Evolutionary conservation across 2,888 invertebrate species (phyloP).

Genomic region (Sipunculus nudus): DNA sequence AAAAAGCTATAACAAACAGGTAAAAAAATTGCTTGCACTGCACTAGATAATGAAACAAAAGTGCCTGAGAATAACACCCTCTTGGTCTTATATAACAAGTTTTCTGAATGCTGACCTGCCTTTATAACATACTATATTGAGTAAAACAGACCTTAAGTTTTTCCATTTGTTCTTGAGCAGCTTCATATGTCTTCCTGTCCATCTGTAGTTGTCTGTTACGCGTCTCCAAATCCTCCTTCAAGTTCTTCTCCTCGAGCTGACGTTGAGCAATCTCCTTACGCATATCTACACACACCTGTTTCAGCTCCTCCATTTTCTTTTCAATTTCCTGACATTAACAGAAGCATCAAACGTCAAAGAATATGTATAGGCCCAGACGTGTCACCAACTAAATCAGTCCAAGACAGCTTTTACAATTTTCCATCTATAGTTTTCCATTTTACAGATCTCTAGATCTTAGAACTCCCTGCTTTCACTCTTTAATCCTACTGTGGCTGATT

Average conservation of each 20-base stretch:
- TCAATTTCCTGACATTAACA: constrained; percentile 57
- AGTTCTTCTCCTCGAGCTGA: constrained; percentile 58
- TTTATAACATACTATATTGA: not conserved
- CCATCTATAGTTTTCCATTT: too few species aligned
- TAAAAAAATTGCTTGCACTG: too few species aligned
- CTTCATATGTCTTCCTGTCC: constrained; percentile 56
- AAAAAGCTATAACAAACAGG: too few species aligned
- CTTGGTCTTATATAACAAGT: too few species aligned
- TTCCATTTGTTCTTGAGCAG: constrained; percentile 54
- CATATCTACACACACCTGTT: constrained; percentile 59
- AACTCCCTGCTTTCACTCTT: too few species aligned
- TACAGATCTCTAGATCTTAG: too few species aligned
- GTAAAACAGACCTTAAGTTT: constrained; percentile 55
- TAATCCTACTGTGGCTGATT: too few species aligned
- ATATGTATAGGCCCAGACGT: too few species aligned
- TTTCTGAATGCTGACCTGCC: not conserved
- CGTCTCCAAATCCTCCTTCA: constrained; percentile 59
- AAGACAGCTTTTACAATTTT: too few species aligned
- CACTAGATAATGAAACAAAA: too few species aligned
- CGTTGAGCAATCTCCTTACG: constrained; percentile 62
- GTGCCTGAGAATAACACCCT: too few species aligned
- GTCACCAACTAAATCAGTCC: too few species aligned
- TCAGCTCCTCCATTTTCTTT: constrained; percentile 63
- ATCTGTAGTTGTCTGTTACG: constrained; percentile 45
- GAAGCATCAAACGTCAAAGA: not conserved